Evolutionary conservation across 2,797 vertebrate species (phyloP), one percentile per base, ranked within the genome.

Genomic region (Epinephelus coioides): DNA sequence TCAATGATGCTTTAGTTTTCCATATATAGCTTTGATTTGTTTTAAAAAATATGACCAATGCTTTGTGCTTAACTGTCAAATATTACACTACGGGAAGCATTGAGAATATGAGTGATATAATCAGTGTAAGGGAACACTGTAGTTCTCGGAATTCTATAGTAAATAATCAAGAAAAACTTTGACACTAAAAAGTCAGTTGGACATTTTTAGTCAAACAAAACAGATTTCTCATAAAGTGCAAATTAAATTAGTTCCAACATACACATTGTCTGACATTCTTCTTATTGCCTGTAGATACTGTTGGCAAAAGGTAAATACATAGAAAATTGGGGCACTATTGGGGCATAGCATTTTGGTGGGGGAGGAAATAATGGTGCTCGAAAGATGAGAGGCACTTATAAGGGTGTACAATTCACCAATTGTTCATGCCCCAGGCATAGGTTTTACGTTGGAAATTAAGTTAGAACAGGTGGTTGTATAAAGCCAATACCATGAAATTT

Each of bases 181-280:
- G n/a, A 84, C 30, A 68, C 63, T 78, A 77, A 75, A 57, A 88
- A 64, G 67, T 74, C 84, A 81, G 68, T 80, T 57, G 51, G 4
- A 86, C 63, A 78, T 84, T 82, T 78, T 87, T 83, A 76, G 82
- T 89, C 60, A 88, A 90, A 92, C 14, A 76, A 84, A 87, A 88
- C 34, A 73, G 66, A 83, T 89, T 79, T 69, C 34, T 85, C 27
- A 77, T 94, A 94, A 94, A 94, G 94, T 94, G 93, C 93, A 93
- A 94, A 93, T 90, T 79, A 94, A 93, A 94, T 78, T 82, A 90
- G 92, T 93, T 93, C 89, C 90, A 94, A 91, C 88, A 92, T 79
- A 91, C 82, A 93, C 85, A 87, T 90, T 86, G 86, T 92, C 88
- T 89, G 87, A 92, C 92, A 94, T 94, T 93, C 92, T 87, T 91